Evolutionary conservation across 2,888 invertebrate species (phyloP), one percentile per base, ranked within the genome.

Genomic region (Zhengitettix transpicula): DNA sequence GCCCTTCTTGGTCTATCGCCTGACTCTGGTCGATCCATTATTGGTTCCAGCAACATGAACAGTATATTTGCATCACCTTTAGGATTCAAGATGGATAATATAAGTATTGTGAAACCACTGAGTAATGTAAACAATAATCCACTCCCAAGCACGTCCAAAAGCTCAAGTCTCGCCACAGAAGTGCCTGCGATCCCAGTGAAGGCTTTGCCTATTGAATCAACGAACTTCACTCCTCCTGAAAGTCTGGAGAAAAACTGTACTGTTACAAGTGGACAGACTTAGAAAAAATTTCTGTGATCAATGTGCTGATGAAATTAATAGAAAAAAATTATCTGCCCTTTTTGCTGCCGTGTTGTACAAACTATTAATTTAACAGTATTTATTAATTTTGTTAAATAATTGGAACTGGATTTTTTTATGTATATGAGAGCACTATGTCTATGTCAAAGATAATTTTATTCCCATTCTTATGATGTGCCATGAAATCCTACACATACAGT

Each of bases 41-140:
- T 59, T n/a, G 44, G 55, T 42, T 53, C 60, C 52, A 55, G 59
- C n/a, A 57, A 59, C 42, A 59, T 62, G 55, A 51, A 56, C 42
- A 89, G 87, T 69, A 84, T 89, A 78, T 89, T 88, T 65, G 76
- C 89, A 66, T 81, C 86, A 10, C 86, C 86, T 16, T 83, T 84
- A 44, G 71, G 85, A 62, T 77, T 86, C 64, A 86, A 86, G 74
- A 83, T 86, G 77, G 82, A 83, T 68, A 74, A 77, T 51, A 68
- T 79, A 10, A 66, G 65, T 58, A 67, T 76, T 53, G 71, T 83
- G 62, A 81, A 82, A 69, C 82, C 82, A 1, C 71, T 82, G 51
- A 78, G 81, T 1, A 77, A 75, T 10, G 80, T 78, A 63, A 80
- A 79, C 68, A 77, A 81, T 63, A 80, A 79, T 69, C 78, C 81